Evolutionary conservation across 2,797 vertebrate species (phyloP), one percentile per base, ranked within the genome.

Genomic region (Phataginus tricuspis): DNA sequence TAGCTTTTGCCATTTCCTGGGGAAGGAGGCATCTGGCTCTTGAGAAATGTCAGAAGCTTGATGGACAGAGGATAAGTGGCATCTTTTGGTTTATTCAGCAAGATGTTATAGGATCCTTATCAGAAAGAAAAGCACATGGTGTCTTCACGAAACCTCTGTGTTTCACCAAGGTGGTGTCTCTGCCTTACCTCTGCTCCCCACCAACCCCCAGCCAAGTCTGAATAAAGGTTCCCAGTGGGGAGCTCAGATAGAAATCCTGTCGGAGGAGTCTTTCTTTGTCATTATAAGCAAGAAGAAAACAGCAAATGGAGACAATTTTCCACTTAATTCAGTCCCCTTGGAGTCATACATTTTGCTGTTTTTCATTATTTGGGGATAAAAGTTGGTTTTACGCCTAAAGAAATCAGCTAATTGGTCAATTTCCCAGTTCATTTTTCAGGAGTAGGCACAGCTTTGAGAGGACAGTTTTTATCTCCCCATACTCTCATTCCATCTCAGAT

Each of bases 301-400:
- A 2, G 27, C 66, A 87, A 94, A 57, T 61, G 39, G 59, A 94
- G 21, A 82, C 57, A 87, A 83, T 45, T 51, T 31, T 39, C 92
- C 85, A 45, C 57, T 85, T 92, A 77, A 95, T 53, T 95, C 14
- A 2, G 15, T 83, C n/a, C 34, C 74, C 34, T 80, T 31, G 84
- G 71, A 80, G 37, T 75, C 49, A 68, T 71, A 71, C 71, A 92
- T 89, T 92, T 88, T 79, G 53, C 64, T 86, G 63, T 59, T 95
- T 95, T 88, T 96, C 63, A 90, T 92, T 31, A 91, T 82, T 83
- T 79, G 4, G 59, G 13, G n/a, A 75, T 83, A 74, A 87, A 88
- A 90, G 39, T 37, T 92, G 66, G 31, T 92, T 85, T 94, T 42
- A 85, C 53, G 29, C 12, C 55, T 53, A 83, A 93, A 77, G 59